Conservation (phyloP, 2,113 vertebrate species). For the Sander vitreus region DNA sequence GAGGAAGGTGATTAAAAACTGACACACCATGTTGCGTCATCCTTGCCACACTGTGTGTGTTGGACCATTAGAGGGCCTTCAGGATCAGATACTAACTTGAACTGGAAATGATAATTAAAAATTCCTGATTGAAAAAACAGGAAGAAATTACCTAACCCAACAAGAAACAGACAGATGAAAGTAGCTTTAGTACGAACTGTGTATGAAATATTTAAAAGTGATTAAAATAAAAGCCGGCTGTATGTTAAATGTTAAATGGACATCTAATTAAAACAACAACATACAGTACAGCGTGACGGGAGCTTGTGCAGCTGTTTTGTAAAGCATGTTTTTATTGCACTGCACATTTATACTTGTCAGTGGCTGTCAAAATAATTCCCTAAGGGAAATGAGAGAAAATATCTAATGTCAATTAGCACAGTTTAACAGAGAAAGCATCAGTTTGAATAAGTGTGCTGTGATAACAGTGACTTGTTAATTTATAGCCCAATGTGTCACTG, state of each 20-base stretch:
- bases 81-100: constrained; percentile 10
- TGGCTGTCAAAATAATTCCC: constrained; percentile 66
- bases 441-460: constrained; percentile 48
- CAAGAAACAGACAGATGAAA: background rate
- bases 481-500: constrained; percentile 28
- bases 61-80: constrained; percentile 37
- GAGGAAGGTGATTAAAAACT: constrained; percentile 67
- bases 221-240: constrained; percentile 1
- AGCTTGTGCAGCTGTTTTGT: constrained; percentile 50
- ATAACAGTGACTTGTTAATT: constrained; percentile 46
- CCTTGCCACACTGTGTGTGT: constrained; percentile 40
- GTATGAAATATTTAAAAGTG: background rate
- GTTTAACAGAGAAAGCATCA: constrained; percentile 48
- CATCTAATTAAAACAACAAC: constrained; percentile 51
- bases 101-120: constrained; percentile 14
- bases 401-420: constrained; percentile 69
- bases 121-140: background rate
- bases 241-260: background rate
- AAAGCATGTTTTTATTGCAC: constrained; percentile 45
- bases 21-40: constrained; percentile 46
- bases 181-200: background rate
- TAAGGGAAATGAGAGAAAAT: constrained; percentile 53
- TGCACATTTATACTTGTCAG: constrained; percentile 62
- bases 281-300: constrained; percentile 14
- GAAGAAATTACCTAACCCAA: background rate